Evolutionary conservation across 2,113 vertebrate genomes (phyloP).

Genomic region (Dicentrarchus labrax): DNA sequence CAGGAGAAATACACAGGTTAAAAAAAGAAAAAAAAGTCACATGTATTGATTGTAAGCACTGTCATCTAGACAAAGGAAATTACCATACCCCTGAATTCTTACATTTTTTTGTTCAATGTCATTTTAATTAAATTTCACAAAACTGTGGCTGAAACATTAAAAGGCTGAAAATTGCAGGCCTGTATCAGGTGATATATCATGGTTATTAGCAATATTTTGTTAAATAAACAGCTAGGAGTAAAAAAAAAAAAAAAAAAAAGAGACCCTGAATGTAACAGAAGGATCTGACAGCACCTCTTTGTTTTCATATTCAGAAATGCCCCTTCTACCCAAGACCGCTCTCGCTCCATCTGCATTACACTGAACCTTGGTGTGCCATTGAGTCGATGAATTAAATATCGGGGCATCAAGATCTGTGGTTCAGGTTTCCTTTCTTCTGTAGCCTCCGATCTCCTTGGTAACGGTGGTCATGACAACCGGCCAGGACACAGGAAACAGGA

Average conservation of each 20-base stretch:
- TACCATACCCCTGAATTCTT: background rate
- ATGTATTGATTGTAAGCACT: background rate
- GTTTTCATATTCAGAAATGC: slow-evolving; percentile 41
- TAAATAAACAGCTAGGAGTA: background rate
- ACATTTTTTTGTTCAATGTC: background rate
- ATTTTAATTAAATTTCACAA: background rate
- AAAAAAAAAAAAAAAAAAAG: no score
- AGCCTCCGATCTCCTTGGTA: slow-evolving; percentile 75
- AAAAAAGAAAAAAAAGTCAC: background rate
- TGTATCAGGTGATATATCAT: background rate
- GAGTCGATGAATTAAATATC: slow-evolving; percentile 86
- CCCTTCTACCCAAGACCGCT: background rate
- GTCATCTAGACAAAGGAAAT: background rate
- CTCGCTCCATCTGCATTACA: slow-evolving; percentile 28
- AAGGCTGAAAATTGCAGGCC: background rate
- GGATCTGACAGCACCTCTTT: slow-evolving; percentile 50
- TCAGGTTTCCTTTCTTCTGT: slow-evolving; percentile 82
- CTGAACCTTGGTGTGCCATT: slow-evolving; percentile 41
- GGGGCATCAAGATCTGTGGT: slow-evolving; percentile 74
- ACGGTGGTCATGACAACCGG: slow-evolving; percentile 84
- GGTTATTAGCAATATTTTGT: background rate
- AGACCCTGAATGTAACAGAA: slow-evolving; percentile 16
- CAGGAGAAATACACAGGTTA: slow-evolving; percentile 21
- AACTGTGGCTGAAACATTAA: background rate
- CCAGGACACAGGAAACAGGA: slow-evolving; percentile 74